Base-by-base conservation (phyloP, 2,113 vertebrate species). In the Hippolais icterina region DNA sequence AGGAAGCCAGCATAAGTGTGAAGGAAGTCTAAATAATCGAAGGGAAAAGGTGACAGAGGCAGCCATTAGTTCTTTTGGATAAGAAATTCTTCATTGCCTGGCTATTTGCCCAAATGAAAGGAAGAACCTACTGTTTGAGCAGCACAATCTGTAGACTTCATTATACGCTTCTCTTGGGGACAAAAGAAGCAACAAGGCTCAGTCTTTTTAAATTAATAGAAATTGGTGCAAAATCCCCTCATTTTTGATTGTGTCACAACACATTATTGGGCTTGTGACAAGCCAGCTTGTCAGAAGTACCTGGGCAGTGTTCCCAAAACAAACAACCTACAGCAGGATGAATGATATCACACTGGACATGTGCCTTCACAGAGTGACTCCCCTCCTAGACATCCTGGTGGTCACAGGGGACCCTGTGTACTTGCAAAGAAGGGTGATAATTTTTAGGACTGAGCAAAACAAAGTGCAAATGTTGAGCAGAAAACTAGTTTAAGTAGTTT, bases 1-100 rank as follows among this genome's bases (percentile, higher is more conserved):
- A 97, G 94, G 97, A 97, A 96, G 82, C 78, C 90, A 95, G 88
- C 37, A 69, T 82, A 60, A 93, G 59, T 84, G 64, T 90, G 72
- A 64, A 89, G 69, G 63, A 97, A 95, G 84, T 84, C 94, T 97
- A 96, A 97, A 97, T 98, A 98, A 98, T 95, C 95, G 96, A 98
- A 97, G 79, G 61, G 89, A 97, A 94, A 83, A 95, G 60, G 93
- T 96, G 94, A 96, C 52, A 57, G 89, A 96, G 87, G 85, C 72
- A 96, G 70, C 81, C 87, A 84, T 96, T 96, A 96, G 94, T 96
- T 97, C 80, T 71, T 94, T 44, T 44, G 61, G 82, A 63, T 87
- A 92, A 95, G 84, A 92, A 96, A 97, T 78, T 87, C 77, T 96
- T 95, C 85, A 23, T 78, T 93, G 59, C 37, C 91, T 95, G 97